Base-by-base conservation (phyloP, 2,113 vertebrate genomes). In the Semnopithecus entellus region DNA sequence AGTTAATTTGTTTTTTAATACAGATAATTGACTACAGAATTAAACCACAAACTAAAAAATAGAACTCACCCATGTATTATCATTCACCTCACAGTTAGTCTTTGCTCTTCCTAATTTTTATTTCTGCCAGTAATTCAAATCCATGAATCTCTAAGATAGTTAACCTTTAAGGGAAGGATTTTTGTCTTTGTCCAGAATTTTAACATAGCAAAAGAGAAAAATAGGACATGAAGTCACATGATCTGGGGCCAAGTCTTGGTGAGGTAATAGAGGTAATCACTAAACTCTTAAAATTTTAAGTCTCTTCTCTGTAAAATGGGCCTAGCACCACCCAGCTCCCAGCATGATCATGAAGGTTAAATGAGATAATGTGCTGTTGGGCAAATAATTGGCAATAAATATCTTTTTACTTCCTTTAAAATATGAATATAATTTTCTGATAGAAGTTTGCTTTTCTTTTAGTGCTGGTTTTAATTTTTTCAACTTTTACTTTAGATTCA, bases 31-130 rank as follows among this genome's bases (percentile, higher is more conserved):
- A 91, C 16, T 95, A 30, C 1, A 73, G 9, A 76, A 78, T 8
- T 57, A 93, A 94, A 20, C 8, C 79, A 92, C 73, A 91, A 96
- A 82, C 8, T 80, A 25, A 86, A 89, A 91, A 94, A 57, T 32
- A 61, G 70, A n/a, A 93, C 80, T 88, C 22, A 32, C 23, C 25
- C 30, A 83, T 25, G 18, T 50, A 64, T 75, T 78, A 76, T 87
- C 18, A 87, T 61, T 83, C 23, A 83, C 6, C 52, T 93, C 81
- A 91, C 43, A 93, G 59, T 35, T 78, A 59, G 64, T 73, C 25
- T 72, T 90, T 55, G 68, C 16, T 66, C 50, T 57, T 93, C 38
- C 13, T 73, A 72, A 43, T 23, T 66, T 87, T 73, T 18, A 43
- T 90, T 87, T 68, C 61, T 80, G 48, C 38, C 68, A 50, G 38